Conservation (phyloP, 2,888 invertebrate genomes). For the Limulus polyphemus region DNA sequence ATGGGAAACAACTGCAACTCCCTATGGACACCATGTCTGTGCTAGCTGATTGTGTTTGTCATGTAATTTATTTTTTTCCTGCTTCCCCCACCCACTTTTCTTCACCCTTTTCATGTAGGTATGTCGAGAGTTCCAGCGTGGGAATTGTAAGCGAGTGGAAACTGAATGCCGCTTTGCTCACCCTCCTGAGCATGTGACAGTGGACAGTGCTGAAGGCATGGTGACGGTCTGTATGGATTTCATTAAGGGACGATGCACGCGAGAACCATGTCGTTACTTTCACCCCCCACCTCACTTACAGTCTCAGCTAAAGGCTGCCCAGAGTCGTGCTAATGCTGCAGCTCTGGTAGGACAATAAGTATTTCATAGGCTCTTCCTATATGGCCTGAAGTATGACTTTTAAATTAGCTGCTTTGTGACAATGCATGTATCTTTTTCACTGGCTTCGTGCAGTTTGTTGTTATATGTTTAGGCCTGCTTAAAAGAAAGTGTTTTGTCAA, state of each 20-base stretch:
- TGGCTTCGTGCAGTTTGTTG: too few species aligned
- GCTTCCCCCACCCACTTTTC: background rate
- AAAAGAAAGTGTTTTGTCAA: too few species aligned
- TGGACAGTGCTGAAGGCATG: conserved; percentile 86
- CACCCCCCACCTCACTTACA: conserved; percentile 99
- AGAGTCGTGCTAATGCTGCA: conserved; percentile 16
- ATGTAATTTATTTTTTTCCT: conserved; percentile 7
- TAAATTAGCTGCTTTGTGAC: too few species aligned
- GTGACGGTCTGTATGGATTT: conserved; percentile 99
- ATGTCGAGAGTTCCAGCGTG: conserved; percentile 95
- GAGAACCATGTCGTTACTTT: conserved; percentile 99
- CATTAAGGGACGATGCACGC: conserved; percentile 96
- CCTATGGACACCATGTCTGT: too few species aligned
- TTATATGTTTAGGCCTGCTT: too few species aligned
- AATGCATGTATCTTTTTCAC: too few species aligned
- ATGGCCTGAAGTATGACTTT: too few species aligned
- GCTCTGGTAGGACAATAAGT: conserved; percentile 18
- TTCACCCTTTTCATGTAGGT: conserved; percentile 35
- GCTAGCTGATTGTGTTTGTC: too few species aligned
- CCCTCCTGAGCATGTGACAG: conserved; percentile 88
- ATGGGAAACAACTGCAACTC: too few species aligned
- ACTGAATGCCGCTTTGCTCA: conserved; percentile 98
- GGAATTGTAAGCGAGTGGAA: conserved; percentile 94
- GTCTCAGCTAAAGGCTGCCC: conserved; percentile 75
- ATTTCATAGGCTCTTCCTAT: too few species aligned